Conservation (phyloP, 2,888 invertebrate genomes). For the Plebejus argus region DNA sequence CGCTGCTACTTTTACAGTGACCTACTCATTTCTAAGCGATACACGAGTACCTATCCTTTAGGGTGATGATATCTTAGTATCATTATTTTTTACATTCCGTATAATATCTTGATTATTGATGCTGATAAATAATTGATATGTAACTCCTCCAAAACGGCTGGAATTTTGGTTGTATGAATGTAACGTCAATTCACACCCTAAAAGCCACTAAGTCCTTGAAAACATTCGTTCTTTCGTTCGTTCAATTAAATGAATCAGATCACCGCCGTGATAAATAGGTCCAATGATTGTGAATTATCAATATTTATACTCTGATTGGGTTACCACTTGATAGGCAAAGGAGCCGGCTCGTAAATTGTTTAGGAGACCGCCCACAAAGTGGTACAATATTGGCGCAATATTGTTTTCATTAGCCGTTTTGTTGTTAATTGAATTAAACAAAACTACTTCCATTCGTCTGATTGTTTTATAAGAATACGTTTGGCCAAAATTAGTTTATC, state of each 20-base stretch:
- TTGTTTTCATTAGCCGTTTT: neutral
- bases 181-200: neutral
- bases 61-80: no score
- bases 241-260: slow-evolving; percentile 28
- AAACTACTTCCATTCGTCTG: neutral
- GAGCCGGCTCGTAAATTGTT: slow-evolving; percentile 28
- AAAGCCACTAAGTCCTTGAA: neutral
- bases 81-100: no score
- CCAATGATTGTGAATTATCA: slow-evolving; percentile 54
- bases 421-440: neutral
- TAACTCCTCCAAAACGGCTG: no score
- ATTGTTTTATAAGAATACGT: no score
- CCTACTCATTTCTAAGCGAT: no score
- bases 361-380: slow-evolving; percentile 6
- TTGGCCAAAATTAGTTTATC: no score
- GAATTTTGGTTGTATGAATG: no score
- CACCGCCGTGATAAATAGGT: slow-evolving; percentile 33
- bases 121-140: no score
- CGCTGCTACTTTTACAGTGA: no score
- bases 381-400: neutral
- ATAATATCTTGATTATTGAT: no score
- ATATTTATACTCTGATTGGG: slow-evolving; percentile 66
- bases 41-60: no score
- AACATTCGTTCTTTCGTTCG: neutral
- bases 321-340: slow-evolving; percentile 51